Evolutionary conservation across 2,113 vertebrate genomes (phyloP), one percentile per base, ranked within the genome.

Genomic region (Amphiprion percula): DNA sequence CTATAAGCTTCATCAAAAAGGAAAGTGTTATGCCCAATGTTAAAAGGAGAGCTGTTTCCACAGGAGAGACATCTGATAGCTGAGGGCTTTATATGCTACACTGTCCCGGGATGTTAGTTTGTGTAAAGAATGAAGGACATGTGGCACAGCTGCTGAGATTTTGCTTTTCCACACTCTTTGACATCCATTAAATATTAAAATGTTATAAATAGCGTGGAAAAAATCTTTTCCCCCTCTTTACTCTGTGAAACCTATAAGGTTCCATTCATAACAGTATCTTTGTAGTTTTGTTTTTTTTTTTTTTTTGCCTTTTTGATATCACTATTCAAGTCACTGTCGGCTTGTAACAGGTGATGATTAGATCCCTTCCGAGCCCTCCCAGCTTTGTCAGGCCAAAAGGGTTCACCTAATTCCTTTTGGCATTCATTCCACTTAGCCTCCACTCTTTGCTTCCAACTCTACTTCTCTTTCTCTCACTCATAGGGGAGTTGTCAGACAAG

Each of bases 401-500:
- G 41, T 80, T 87, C 74, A 63, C 59, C 70, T 83, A 83, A 86
- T 86, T 87, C 74, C 69, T 87, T 77, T 78, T 93, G 88, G 80
- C 90, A 76, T 84, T 77, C 84, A 79, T 73, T 80, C 73, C 66
- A 68, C 84, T 81, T 71, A 76, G 66, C 63, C 77, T 81, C 74
- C 39, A 53, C 67, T 84, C 73, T 82, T 74, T 78, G 63, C 65
- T 78, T 82, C 55, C 63, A 55, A 74, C 62, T 77, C 77, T 68
- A 26, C 4, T 66, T 75, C 64, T 56, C 61, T 64, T 63, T 68
- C 70, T 74, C 80, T 84, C 81, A 46, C 83, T 88, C 87, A 77
- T 68, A 71, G 71, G 85, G 85, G 85, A 88, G 80, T 87, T 91
- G 85, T 89, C 87, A 85, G 80, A 87, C 84, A 83, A 83, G 79